Evolutionary conservation across 2,113 vertebrate genomes (phyloP), one percentile per base, ranked within the genome.

Genomic region (Tinamus guttatus): DNA sequence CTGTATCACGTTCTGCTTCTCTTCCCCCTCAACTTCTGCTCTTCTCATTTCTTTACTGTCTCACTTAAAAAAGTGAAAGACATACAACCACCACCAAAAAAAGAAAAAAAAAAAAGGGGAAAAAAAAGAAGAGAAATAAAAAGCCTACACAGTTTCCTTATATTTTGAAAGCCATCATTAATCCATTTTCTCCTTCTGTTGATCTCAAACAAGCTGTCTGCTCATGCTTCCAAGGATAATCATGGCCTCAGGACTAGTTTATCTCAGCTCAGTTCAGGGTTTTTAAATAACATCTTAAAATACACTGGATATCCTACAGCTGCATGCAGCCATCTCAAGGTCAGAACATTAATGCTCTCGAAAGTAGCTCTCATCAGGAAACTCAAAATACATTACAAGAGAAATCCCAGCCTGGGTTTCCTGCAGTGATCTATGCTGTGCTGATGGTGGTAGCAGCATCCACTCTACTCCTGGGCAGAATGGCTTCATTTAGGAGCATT

Each of bases 241-340:
- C 89, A 78, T 56, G 41, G 91, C 87, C 87, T 95, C 85, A 32
- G 91, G 91, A 77, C 87, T 74, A 60, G n/a, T 85, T 89, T 95
- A 81, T 56, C 75, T 71, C 80, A 89, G 89, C 52, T 91, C 67
- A 67, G 32, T 51, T 54, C 3, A 34, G n/a, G 21, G 28, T 13
- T 89, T 94, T 85, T 34, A 80, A 91, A 87, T 79, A 83, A 52
- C 1, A 4, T 77, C 76, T 94, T 67, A 41, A 80, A 91, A 85
- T 70, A 73, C 3, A 5, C 30, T 90, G 64, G 36, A 91, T 64
- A 91, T 91, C 56, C 54, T 78, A 73, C 14, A 59, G 75, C 81
- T 54, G 22, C 76, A 36, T 40, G 41, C 19, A 88, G 73, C 36
- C 65, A 78, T 77, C 85, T 91, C 60, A 51, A 41, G 56, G 80